A percentile compares a stretch with the other conserved stretches of the same genome.
phyloP scores from a whole-genome alignment of 2,888 invertebrate species.

The Urechis unicinctus region DNA sequence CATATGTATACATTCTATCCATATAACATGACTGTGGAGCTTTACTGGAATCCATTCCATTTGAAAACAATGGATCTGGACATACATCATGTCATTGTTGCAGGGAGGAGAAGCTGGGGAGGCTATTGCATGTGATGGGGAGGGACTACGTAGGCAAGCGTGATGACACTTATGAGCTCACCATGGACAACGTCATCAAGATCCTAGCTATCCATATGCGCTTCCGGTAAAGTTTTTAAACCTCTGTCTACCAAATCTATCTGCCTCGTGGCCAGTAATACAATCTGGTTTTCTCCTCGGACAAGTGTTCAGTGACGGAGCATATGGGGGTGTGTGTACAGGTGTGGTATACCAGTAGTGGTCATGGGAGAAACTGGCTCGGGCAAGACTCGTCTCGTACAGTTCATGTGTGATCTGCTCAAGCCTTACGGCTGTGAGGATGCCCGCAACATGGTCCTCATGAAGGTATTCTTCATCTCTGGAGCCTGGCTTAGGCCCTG shows the following conservation, averaged over 20 bases:
- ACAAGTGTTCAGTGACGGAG: neutral
- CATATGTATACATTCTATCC: too few species aligned
- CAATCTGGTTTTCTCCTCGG: neutral
- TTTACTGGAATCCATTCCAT: too few species aligned
- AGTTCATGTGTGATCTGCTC: constrained; percentile 41
- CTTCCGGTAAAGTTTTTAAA: constrained; percentile 37
- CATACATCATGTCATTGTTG: too few species aligned
- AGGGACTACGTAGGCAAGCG: constrained; percentile 30
- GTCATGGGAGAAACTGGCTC: constrained; percentile 48
- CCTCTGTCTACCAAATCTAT: too few species aligned
- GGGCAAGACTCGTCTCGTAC: constrained; percentile 41
- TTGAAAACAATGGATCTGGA: too few species aligned
- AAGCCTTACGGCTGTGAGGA: constrained; percentile 27
- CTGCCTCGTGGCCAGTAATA: too few species aligned
- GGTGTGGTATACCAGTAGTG: constrained; percentile 42
- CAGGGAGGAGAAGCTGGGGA: constrained; percentile 24
- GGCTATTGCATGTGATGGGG: constrained; percentile 37
- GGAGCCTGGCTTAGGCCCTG: too few species aligned
- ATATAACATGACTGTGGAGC: too few species aligned
- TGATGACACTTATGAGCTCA: constrained; percentile 40
- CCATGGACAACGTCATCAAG: constrained; percentile 46
- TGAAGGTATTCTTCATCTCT: too few species aligned
- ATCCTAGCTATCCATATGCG: constrained; percentile 46
- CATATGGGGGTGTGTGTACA: too few species aligned
- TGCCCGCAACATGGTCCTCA: constrained; percentile 24